Conservation (phyloP, 2,888 invertebrate genomes). For the Stratiomys singularior region DNA sequence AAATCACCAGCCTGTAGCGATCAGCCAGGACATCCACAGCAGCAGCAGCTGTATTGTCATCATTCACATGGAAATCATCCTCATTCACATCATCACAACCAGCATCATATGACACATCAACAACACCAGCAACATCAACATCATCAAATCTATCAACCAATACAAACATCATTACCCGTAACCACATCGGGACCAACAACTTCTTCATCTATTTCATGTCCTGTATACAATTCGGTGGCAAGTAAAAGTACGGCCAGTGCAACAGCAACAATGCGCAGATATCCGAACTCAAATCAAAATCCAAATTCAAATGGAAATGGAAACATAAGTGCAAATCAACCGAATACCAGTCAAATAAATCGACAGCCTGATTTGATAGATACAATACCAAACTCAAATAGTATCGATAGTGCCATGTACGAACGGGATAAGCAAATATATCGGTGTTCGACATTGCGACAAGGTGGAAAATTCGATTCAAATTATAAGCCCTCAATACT, state of each 20-base stretch:
- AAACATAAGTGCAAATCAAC: background rate
- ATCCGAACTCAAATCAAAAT: constrained; percentile 58
- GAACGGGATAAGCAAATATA: constrained; percentile 66
- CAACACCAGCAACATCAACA: constrained; percentile 60
- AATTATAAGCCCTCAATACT: constrained; percentile 66
- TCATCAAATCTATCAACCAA: constrained; percentile 65
- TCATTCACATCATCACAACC: constrained; percentile 68
- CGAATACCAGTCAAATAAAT: constrained; percentile 52
- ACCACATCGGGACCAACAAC: constrained; percentile 36
- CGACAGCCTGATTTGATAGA: constrained; percentile 58
- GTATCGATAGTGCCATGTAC: constrained; percentile 63
- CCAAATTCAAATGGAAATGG: constrained; percentile 23
- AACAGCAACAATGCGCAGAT: constrained; percentile 63
- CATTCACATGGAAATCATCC: constrained; percentile 63
- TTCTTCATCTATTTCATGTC: constrained; percentile 16
- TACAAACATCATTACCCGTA: constrained; percentile 56
- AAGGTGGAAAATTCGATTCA: constrained; percentile 65
- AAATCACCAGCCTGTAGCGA: constrained; percentile 72
- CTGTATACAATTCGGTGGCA: constrained; percentile 58
- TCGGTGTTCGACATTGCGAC: constrained; percentile 64
- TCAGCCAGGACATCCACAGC: constrained; percentile 55
- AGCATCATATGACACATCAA: constrained; percentile 68
- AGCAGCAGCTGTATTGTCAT: constrained; percentile 65
- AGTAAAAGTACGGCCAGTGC: constrained; percentile 60
- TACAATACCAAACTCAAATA: constrained; percentile 58